phyloP scores from a whole-genome alignment of 2,113 vertebrate species.

The Phaethornis superciliosus region DNA sequence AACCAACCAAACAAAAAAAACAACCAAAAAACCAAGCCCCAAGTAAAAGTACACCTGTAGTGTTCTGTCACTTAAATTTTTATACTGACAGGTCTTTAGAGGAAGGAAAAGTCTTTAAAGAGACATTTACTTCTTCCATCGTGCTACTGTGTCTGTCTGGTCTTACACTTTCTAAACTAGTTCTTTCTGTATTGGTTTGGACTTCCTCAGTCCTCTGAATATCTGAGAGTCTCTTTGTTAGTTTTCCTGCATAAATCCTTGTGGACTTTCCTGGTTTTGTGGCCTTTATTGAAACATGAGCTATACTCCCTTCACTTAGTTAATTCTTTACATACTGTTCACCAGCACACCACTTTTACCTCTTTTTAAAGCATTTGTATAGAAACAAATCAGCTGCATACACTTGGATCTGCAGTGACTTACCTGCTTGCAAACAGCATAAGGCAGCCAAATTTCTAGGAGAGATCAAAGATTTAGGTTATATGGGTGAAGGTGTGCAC shows the following conservation, averaged over 20 bases:
- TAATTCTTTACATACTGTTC: neutral
- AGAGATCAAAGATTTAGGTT: slow-evolving; percentile 39
- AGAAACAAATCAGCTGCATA: slow-evolving; percentile 1
- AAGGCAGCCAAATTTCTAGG: neutral
- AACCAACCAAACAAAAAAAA: no score
- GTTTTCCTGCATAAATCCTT: neutral
- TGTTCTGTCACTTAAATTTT: neutral
- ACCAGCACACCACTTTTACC: neutral
- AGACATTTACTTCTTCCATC: neutral
- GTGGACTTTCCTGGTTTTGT: neutral
- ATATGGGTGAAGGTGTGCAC: neutral
- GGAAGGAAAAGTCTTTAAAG: neutral
- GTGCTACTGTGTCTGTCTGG: neutral
- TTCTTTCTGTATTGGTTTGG: neutral
- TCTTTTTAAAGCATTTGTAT: neutral
- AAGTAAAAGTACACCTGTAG: neutral
- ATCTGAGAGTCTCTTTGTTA: neutral
- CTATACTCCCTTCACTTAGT: neutral
- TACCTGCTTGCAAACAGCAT: neutral
- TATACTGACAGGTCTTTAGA: neutral
- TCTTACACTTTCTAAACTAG: neutral
- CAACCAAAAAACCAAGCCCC: no score
- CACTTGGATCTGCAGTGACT: neutral
- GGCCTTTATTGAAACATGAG: neutral
- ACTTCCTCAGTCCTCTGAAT: neutral